Evolutionary conservation across 2,113 vertebrate species (phyloP).

Genomic region (Pomatostomus ruficeps): DNA sequence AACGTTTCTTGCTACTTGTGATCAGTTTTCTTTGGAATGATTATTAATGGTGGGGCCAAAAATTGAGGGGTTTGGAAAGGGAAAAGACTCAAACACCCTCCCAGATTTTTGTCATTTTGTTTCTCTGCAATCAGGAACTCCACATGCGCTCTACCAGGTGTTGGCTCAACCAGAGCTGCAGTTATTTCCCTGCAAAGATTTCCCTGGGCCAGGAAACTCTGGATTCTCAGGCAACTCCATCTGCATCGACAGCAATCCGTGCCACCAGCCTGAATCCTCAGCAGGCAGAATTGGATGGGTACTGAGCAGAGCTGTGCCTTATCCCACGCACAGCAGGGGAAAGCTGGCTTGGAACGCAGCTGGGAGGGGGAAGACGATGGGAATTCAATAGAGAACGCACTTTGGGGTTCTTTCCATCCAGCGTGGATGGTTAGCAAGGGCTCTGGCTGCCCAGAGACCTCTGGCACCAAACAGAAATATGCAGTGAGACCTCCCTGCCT

Average conservation of each 20-base stretch:
- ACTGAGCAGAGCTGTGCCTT: conserved; percentile 26
- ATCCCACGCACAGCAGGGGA: conserved; percentile 16
- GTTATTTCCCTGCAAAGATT: neutral
- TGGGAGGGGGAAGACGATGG: neutral
- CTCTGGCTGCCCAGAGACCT: neutral
- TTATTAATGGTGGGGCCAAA: neutral
- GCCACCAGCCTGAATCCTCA: neutral
- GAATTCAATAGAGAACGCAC: conserved; percentile 10
- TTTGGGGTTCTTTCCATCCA: neutral
- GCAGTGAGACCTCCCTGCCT: neutral
- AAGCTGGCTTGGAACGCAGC: conserved; percentile 1
- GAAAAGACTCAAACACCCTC: neutral
- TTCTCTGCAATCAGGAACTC: neutral
- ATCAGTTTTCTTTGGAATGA: neutral
- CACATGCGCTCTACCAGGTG: neutral
- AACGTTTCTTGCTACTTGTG: neutral
- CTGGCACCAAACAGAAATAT: neutral
- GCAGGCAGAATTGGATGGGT: neutral
- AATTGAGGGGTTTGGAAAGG: neutral
- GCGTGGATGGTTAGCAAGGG: neutral
- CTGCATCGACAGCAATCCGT: neutral
- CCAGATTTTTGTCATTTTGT: neutral
- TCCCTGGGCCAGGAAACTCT: neutral
- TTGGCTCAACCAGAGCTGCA: neutral
- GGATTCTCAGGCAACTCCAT: neutral